Evolutionary conservation across 1,140 invertebrate genomes (phyloP), one percentile per base, ranked within the genome.

Genomic region (Bilobella aurantiaca): DNA sequence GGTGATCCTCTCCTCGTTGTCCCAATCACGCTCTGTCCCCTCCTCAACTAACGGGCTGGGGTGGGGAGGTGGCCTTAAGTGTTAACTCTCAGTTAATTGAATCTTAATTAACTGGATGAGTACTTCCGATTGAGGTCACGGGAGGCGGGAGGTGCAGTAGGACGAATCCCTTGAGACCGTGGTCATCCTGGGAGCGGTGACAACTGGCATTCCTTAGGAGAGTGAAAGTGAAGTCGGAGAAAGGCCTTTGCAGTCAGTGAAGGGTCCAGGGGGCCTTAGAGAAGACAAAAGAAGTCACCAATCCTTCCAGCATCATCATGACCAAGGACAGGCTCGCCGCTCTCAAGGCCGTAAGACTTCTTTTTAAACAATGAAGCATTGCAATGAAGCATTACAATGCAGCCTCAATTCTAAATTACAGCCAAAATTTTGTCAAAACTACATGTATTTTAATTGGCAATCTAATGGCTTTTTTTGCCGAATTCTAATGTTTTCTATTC

Each of bases 261-360:
- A 8, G 8, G 12, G 8, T 16, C 21, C 21, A 5, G 49, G 12
- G 8, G 3, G 21, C 49, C 49, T 16, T 5, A 56, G 49, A 5
- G 49, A 18, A 14, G 25, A 23, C 49, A 56, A 5, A 12, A 56
- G 49, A 42, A 42, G 37, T 12, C 49, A 18, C 28, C n/a, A n/a
- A n/a, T n/a, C n/a, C n/a, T n/a, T n/a, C n/a, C n/a, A n/a, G n/a
- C 28, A 29, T 32, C 27, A 62, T 23, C 2, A 96, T 96, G 93
- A 94, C 91, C 80, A 96, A 95, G 86, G 92, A 96, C 85, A 91
- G 92, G 86, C 90, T 96, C 85, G 90, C 91, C 82, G 92, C 91
- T 78, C 84, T 95, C 74, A 89, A 91, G 84, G 91, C 91, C 85
- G 90, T 69, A 69, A 69, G 65, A 12, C 12, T 8, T 8, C 18